Evolutionary conservation across 2,888 invertebrate species (phyloP), one percentile per base, ranked within the genome.

Genomic region (Macrosiphum euphorbiae): DNA sequence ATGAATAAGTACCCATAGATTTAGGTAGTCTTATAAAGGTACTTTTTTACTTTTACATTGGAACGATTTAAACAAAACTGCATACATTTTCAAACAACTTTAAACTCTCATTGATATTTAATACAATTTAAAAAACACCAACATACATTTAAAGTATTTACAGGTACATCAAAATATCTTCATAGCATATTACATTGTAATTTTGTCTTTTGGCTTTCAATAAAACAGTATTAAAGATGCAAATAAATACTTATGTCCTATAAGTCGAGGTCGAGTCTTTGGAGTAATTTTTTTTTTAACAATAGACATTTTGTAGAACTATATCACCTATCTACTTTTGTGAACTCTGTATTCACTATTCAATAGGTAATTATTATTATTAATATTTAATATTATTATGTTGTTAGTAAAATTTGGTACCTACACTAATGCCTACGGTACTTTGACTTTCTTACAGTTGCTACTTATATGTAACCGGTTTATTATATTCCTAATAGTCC

Each of bases 401-500:
- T 86, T 44, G 28, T 86, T 47, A n/a, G 47, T 86, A 86, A 86
- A 86, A 86, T 86, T 47, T 47, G 7, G 47, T 86, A 28, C 5
- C 16, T 47, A 86, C 28, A 20, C 78, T 78, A 78, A 35, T 41
- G 20, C 35, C 47, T 55, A 88, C 55, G 28, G 16, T 11, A 58
- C 35, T 11, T 24, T 58, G 26, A 26, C 41, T 55, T 88, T 55
- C 26, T 55, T 26, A 26, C 5, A 44, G 47, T 47, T 47, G 44
- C 47, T 86, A 47, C 86, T 44, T 28, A 28, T 28, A 28, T n/a
- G 35, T 50, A 61, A 89, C 89, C 89, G 89, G 89, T 61, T 61
- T 90, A 50, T 90, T 50, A 47, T 67, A 26, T 50, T 61, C 44
- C 20, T 61, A 89, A 89, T 89, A 89, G 89, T 67, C 35, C 0